Percentiles rank a stretch among this genome's conserved stretches.
Conservation (phyloP, 1,140 invertebrate species). For the Maniola jurtina region DNA sequence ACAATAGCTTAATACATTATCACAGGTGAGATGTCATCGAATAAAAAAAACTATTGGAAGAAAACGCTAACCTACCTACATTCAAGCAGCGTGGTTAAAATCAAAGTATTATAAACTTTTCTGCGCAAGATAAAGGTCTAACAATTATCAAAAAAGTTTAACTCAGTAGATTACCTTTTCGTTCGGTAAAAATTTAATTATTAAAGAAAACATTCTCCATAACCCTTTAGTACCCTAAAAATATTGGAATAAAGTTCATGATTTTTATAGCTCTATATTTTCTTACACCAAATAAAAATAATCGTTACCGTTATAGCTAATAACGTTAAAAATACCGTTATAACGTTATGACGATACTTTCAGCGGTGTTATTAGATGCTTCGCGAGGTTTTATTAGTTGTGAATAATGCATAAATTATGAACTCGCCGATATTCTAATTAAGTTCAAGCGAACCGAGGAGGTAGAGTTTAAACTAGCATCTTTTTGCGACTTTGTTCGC, state of each 20-base stretch:
- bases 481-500: too few species aligned
- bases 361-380: constrained; percentile 1
- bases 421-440: not conserved
- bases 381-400: constrained; percentile 4
- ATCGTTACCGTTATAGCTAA: constrained; percentile 1
- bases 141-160: too few species aligned
- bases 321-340: constrained; percentile 10
- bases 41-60: too few species aligned
- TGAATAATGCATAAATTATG: constrained; percentile 14
- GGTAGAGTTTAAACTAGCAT: too few species aligned
- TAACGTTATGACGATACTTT: not conserved
- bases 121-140: too few species aligned
- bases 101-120: too few species aligned
- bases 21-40: too few species aligned
- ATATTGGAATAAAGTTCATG: not conserved
- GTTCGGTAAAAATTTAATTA: too few species aligned
- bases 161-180: too few species aligned
- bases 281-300: constrained; percentile 4
- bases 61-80: too few species aligned
- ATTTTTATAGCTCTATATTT: not conserved
- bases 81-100: too few species aligned
- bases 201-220: not conserved
- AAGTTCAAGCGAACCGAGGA: not conserved
- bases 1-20: too few species aligned
- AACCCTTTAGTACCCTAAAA: not conserved